Evolutionary conservation across 1,140 invertebrate genomes (phyloP), one percentile per base, ranked within the genome.

Genomic region (Helicoverpa armigera): DNA sequence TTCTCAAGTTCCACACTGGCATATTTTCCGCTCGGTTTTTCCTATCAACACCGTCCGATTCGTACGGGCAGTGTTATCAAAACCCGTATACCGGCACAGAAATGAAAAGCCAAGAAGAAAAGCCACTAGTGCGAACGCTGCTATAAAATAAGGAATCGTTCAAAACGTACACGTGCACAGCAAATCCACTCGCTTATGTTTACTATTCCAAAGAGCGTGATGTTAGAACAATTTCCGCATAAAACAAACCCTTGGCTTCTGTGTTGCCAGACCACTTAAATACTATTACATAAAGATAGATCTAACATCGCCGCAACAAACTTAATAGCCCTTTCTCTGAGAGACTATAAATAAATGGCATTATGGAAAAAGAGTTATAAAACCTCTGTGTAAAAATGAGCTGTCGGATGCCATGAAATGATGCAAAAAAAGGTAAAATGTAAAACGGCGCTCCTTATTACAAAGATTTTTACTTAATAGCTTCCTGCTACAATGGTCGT

Each of bases 391-490:
- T 60, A 75, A 75, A 73, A 61, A 74, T 35, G 31, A 60, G 43
- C 56, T 61, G 58, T 31, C 56, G 73, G 73, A 75, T 35, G 73
- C 31, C 12, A 50, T 63, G 35, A 50, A 63, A 75, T 75, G 54
- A 75, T 63, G 73, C 35, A 75, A 56, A 75, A 75, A 75, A 54
- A 5, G 53, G 31, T 10, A n/a, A 43, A 35, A 74, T 60, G 14
- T 29, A 50, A 61, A 31, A 23, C 53, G 50, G 50, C 10, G 67
- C 29, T 51, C 48, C 50, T 70, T 70, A 51, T 70, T 70, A 51
- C 48, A 53, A 70, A 70, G 67, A 70, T 70, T 70, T 43, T 70
- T 70, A 18, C 67, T 16, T 70, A 70, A 70, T 70, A 70, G 50
- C 48, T 51, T 53, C 50, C 67, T 51, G 16, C 50, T 53, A 70